Conservation (phyloP, 1,140 invertebrate genomes). For the Zaprionus nigranus region DNA sequence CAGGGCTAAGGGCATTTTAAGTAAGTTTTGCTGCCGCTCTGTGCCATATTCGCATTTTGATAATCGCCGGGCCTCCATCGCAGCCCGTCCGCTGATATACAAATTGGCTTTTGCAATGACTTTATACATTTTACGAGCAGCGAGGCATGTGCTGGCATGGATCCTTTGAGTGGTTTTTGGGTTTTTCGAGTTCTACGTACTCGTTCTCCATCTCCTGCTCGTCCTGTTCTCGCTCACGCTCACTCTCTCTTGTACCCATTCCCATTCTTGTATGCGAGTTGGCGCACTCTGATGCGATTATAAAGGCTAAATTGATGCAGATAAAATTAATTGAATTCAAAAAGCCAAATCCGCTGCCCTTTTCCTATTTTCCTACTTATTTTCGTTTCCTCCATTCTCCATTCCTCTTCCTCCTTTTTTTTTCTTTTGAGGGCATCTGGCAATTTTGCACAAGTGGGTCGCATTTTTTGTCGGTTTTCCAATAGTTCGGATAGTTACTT, state of each 20-base stretch:
- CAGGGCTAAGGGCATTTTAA: conserved; percentile 72
- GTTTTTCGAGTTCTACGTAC: conserved; percentile 20
- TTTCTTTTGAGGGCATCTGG: conserved; percentile 31
- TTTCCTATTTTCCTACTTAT: conserved; percentile 60
- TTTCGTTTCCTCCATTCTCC: conserved; percentile 14
- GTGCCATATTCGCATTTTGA: conserved; percentile 77
- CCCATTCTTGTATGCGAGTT: conserved; percentile 34
- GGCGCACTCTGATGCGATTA: conserved; percentile 75
- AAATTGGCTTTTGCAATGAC: conserved; percentile 81
- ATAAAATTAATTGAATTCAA: conserved; percentile 83
- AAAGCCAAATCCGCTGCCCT: conserved; percentile 73
- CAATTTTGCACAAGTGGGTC: conserved; percentile 43
- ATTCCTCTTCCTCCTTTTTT: conserved; percentile 33
- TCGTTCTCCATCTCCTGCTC: background rate
- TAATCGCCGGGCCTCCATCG: conserved; percentile 60
- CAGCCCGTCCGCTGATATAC: conserved; percentile 66
- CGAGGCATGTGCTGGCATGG: conserved; percentile 30
- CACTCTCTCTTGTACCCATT: background rate
- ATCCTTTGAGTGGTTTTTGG: conserved; percentile 47
- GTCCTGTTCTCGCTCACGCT: conserved; percentile 9
- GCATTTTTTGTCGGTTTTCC: conserved; percentile 25
- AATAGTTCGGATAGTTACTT: conserved; percentile 42
- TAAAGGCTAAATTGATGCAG: conserved; percentile 80
- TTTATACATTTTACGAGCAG: conserved; percentile 79
- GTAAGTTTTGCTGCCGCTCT: conserved; percentile 63